Conservation (phyloP, 2,113 vertebrate genomes). For the Tragelaphus buxtoni region DNA sequence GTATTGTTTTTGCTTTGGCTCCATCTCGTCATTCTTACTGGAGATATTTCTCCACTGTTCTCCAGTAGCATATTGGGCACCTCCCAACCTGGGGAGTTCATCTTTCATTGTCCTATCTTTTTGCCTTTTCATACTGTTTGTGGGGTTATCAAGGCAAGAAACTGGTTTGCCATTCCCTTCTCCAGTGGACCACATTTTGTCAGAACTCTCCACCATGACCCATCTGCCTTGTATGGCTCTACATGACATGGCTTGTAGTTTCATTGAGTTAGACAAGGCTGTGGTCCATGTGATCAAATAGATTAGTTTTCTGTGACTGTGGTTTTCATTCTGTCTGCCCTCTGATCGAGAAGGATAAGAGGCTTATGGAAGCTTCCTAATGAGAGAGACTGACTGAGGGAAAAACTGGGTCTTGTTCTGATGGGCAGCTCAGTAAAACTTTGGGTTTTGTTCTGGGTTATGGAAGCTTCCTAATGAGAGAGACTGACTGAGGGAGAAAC, state of each 20-base stretch:
- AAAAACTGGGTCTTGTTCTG: no score
- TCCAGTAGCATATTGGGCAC: background rate
- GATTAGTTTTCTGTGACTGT: background rate
- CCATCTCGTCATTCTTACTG: fast-evolving
- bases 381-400: no score
- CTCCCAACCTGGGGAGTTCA: background rate
- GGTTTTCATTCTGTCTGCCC: background rate
- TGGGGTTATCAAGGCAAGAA: background rate
- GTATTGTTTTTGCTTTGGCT: background rate
- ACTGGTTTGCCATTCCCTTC: background rate
- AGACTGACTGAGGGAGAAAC: no score
- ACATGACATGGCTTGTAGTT: fast-evolving
- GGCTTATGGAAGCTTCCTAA: background rate
- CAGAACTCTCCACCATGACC: background rate
- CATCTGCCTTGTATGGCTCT: fast-evolving
- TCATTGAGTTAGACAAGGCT: background rate
- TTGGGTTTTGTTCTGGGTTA: background rate
- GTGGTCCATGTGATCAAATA: background rate
- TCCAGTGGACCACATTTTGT: background rate
- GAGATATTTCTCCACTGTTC: background rate
- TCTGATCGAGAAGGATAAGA: background rate
- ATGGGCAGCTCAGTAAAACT: background rate
- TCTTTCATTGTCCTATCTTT: background rate
- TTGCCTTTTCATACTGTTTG: background rate
- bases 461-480: background rate